Evolutionary conservation across 2,888 invertebrate genomes (phyloP), one percentile per base, ranked within the genome.

Genomic region (Brachypterus glaber): DNA sequence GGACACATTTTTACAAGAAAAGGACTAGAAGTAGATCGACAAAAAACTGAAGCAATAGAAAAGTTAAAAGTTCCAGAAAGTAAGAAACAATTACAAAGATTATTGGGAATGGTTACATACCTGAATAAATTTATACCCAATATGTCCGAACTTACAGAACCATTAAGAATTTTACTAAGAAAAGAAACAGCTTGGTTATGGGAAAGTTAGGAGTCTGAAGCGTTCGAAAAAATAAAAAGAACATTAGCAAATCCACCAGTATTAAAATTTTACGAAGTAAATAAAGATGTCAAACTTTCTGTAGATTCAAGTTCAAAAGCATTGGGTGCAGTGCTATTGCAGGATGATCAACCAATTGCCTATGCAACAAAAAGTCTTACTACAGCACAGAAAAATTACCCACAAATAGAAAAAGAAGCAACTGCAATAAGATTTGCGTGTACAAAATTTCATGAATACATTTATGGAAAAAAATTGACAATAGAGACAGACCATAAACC

Each of bases 401-500:
- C 49, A 16, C 49, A 53, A 31, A 49, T 51, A 14, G 49, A 53
- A 40, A 48, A 50, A 43, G 48, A 51, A 37, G 36, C 40, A 17
- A 30, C 46, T n/a, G 52, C 53, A 1, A 49, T 55, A 11, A 32
- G 45, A 4, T 41, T 33, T 30, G 51, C 46, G 5, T 51, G 51
- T 33, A 30, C 39, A 26, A 47, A 44, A 40, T 51, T 52, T 39
- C 35, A 48, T 26, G 44, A 50, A 21, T 54, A 48, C 37, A 16
- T 53, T 13, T 48, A 35, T 27, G 52, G 48, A 12, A 40, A 43
- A 36, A 18, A 33, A 18, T 34, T 50, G 9, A 39, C n/a, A 1
- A 41, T 53, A 2, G 48, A 53, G 41, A 49, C 46, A 8, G 53
- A 57, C 36, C 52, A 54, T 35, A 53, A 53, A 29, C 53, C 55